Conservation (phyloP, 2,797 vertebrate species). For the Thaleichthys pacificus region DNA sequence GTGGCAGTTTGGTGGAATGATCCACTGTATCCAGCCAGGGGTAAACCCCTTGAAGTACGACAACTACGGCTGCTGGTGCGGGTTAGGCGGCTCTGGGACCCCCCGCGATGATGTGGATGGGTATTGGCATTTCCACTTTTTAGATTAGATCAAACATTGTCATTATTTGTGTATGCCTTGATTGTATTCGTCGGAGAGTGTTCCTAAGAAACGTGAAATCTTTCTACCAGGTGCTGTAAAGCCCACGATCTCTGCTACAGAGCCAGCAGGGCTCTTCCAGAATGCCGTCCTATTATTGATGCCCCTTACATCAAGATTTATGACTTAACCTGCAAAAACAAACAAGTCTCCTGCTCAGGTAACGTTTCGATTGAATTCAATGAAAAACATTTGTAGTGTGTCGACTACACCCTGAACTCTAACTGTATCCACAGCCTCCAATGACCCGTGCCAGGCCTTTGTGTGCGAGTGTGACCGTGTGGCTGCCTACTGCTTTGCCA, state of each 20-base stretch:
- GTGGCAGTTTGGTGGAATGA: slow-evolving; percentile 70
- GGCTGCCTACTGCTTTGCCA: slow-evolving; percentile 70
- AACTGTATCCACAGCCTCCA: slow-evolving; percentile 50
- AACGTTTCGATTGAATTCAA: slow-evolving; percentile 47
- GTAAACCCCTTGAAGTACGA: slow-evolving; percentile 56
- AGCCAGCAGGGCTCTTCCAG: slow-evolving; percentile 40
- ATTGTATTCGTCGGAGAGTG: background rate
- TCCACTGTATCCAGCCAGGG: slow-evolving; percentile 62
- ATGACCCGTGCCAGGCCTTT: slow-evolving; percentile 65
- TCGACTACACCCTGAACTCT: no score
- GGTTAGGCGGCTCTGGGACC: slow-evolving; percentile 58
- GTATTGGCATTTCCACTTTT: slow-evolving; percentile 41
- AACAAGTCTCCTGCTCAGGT: slow-evolving; percentile 75
- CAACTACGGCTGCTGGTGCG: slow-evolving; percentile 74
- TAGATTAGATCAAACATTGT: no score
- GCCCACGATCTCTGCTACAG: slow-evolving; percentile 68
- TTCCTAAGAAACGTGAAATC: background rate
- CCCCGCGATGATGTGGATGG: slow-evolving; percentile 64
- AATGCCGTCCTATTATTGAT: slow-evolving; percentile 48
- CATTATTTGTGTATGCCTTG: background rate
- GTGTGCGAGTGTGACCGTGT: slow-evolving; percentile 73
- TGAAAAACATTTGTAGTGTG: slow-evolving; percentile 6
- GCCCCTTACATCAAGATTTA: slow-evolving; percentile 64
- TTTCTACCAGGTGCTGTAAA: slow-evolving; percentile 64
- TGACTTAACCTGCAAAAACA: slow-evolving; percentile 55